These are phyloP conservation scores for Enteromius afrohamiltoni DNA, from an alignment of 2,797 vertebrate species.

Conservation along the genomic window DNA sequence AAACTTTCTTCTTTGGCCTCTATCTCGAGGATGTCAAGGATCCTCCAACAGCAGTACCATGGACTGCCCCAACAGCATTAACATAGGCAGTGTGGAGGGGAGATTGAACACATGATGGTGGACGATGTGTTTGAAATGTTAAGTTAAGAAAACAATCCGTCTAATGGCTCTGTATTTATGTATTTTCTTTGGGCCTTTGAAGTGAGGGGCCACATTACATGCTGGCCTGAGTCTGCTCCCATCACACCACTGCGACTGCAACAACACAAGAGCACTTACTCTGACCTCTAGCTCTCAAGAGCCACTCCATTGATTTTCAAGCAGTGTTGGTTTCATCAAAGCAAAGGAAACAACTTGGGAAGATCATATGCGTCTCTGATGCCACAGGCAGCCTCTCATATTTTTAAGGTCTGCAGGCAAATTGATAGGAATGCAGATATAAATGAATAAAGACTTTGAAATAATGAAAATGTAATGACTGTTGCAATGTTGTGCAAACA, in stretches of 20 bases:
- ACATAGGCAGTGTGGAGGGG: conserved; percentile 57
- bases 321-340: conserved; percentile 48
- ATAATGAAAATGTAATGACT: conserved; percentile 26
- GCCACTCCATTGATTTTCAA: conserved; percentile 50
- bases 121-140: conserved; percentile 77
- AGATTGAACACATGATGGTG: conserved; percentile 72
- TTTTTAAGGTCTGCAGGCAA: conserved; percentile 26
- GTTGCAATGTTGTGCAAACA: conserved; percentile 23
- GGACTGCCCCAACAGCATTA: conserved; percentile 65
- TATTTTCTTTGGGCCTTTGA: conserved; percentile 81
- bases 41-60: conserved; percentile 65
- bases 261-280: conserved; percentile 62
- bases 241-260: conserved; percentile 66
- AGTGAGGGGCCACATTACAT: conserved; percentile 67
- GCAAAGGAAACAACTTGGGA: conserved; percentile 44
- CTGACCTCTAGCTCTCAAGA: conserved; percentile 59
- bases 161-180: conserved; percentile 81
- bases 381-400: conserved; percentile 29
- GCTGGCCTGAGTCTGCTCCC: conserved; percentile 63
- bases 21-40: conserved; percentile 56
- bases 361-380: conserved; percentile 35
- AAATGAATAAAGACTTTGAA: conserved; percentile 27
- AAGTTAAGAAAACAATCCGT: conserved; percentile 78
- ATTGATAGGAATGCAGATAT: conserved; percentile 39
- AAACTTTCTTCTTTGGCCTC: conserved; percentile 34